phyloP scores from a whole-genome alignment of 1,140 invertebrate species.

The Amyelois transitella region DNA sequence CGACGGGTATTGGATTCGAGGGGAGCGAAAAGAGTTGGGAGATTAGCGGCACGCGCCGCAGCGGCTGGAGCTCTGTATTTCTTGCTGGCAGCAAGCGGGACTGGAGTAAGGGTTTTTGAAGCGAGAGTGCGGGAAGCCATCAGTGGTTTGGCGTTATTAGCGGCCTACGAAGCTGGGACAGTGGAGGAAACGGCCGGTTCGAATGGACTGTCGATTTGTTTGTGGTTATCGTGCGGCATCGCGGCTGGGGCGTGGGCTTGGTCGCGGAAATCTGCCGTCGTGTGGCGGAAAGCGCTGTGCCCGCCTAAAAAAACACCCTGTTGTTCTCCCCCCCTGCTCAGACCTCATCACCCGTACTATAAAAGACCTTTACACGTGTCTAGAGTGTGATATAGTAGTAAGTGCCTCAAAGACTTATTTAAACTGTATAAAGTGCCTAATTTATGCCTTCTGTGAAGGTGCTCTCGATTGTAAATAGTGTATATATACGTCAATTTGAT shows the following conservation, averaged over 20 bases:
- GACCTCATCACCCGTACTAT: slow-evolving; percentile 56
- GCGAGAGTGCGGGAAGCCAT: slow-evolving; percentile 72
- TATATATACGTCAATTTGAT: slow-evolving; percentile 56
- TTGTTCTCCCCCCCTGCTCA: slow-evolving; percentile 48
- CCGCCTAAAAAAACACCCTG: slow-evolving; percentile 60
- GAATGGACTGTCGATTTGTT: slow-evolving; percentile 79
- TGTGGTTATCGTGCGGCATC: slow-evolving; percentile 86
- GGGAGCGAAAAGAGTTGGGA: slow-evolving; percentile 88
- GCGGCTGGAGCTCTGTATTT: slow-evolving; percentile 88
- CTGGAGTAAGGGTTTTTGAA: slow-evolving; percentile 76
- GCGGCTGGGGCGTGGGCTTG: slow-evolving; percentile 93
- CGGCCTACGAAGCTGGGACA: slow-evolving; percentile 71
- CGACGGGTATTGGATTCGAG: slow-evolving; percentile 76
- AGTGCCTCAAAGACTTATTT: slow-evolving; percentile 1
- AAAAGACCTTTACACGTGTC: slow-evolving; percentile 66
- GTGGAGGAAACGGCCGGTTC: slow-evolving; percentile 44
- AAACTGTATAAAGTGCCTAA: slow-evolving; percentile 26
- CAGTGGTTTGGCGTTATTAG: slow-evolving; percentile 71
- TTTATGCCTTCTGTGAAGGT: slow-evolving; percentile 72
- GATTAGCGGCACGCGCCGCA: slow-evolving; percentile 89
- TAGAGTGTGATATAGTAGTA: slow-evolving; percentile 43
- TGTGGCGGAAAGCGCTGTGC: slow-evolving; percentile 78
- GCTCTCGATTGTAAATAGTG: slow-evolving; percentile 60
- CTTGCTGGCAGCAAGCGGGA: slow-evolving; percentile 77
- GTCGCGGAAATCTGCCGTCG: slow-evolving; percentile 89